These are phyloP conservation scores for Pseudeuparius sepicola DNA, from an alignment of 2,888 invertebrate genomes.

Conservation along the genomic window DNA sequence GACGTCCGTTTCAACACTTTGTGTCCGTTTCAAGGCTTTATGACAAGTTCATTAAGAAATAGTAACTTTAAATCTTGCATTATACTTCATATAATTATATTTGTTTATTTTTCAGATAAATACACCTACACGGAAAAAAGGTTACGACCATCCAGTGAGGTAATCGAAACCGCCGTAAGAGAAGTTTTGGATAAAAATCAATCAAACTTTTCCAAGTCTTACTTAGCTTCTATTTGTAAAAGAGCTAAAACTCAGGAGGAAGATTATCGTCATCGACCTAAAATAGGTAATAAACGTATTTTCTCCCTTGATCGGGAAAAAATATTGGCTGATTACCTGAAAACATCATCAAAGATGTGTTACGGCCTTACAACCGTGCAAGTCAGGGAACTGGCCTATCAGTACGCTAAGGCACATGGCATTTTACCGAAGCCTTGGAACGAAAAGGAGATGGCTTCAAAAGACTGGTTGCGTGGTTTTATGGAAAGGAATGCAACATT, in stretches of 20 bases:
- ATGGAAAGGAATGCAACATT: constrained; percentile 4
- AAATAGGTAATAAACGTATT: constrained; percentile 12
- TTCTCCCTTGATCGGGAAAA: constrained; percentile 10
- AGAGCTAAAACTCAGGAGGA: constrained; percentile 8
- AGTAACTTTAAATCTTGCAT: no score
- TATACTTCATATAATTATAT: no score
- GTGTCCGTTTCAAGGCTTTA: no score
- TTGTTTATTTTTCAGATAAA: no score
- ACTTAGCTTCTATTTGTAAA: constrained; percentile 8
- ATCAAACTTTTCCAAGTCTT: constrained; percentile 9
- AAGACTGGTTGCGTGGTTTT: constrained; percentile 8
- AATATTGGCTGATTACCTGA: constrained; percentile 11
- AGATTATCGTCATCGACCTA: no score
- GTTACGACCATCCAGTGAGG: no score
- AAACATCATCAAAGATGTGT: constrained; percentile 15
- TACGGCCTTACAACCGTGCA: constrained; percentile 11
- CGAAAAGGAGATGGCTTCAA: constrained; percentile 9
- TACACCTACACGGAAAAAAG: no score
- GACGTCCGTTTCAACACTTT: no score
- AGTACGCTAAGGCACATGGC: constrained; percentile 5
- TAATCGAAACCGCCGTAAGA: neutral
- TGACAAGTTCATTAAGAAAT: no score
- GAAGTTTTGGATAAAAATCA: constrained; percentile 4
- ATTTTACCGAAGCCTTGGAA: constrained; percentile 4
- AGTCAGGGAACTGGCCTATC: constrained; percentile 7